phyloP scores from a whole-genome alignment of 2,113 vertebrate genomes.

The Leptobrachium ailaonicum region DNA sequence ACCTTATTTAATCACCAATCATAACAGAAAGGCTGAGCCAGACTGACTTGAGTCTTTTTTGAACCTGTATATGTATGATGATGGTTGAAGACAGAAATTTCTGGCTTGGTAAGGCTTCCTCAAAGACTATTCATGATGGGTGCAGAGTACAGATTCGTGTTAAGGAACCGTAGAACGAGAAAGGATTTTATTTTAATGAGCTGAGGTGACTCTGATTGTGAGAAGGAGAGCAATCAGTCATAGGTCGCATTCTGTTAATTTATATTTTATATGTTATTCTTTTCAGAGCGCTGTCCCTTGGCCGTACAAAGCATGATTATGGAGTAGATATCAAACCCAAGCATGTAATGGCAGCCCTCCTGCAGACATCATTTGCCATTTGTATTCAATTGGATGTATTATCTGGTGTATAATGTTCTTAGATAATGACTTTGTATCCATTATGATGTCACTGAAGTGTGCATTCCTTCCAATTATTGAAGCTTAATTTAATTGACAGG shows the following conservation, averaged over 20 bases:
- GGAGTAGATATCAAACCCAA: conserved; percentile 8
- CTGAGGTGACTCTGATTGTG: neutral
- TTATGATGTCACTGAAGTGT: conserved; percentile 25
- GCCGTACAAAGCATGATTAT: neutral
- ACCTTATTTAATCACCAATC: too few relatives aligned
- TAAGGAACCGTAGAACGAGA: neutral
- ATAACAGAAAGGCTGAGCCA: too few relatives aligned
- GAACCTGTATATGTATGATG: too few relatives aligned
- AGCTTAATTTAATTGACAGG: conserved; percentile 21
- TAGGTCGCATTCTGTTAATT: neutral
- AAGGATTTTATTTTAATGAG: conserved; percentile 3
- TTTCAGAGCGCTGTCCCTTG: neutral
- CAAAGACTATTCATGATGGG: too few relatives aligned
- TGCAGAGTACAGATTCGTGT: too few relatives aligned
- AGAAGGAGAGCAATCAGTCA: neutral
- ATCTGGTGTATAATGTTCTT: neutral
- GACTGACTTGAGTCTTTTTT: too few relatives aligned
- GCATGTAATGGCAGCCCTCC: neutral
- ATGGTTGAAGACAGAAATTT: too few relatives aligned
- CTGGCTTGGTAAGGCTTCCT: too few relatives aligned
- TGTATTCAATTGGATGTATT: conserved; percentile 25
- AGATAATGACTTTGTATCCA: conserved; percentile 21
- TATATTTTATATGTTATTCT: conserved; percentile 11
- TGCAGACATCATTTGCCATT: neutral
- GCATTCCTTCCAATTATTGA: neutral